Conservation (phyloP, 1,140 invertebrate species). For the Nixonia krombeini region DNA sequence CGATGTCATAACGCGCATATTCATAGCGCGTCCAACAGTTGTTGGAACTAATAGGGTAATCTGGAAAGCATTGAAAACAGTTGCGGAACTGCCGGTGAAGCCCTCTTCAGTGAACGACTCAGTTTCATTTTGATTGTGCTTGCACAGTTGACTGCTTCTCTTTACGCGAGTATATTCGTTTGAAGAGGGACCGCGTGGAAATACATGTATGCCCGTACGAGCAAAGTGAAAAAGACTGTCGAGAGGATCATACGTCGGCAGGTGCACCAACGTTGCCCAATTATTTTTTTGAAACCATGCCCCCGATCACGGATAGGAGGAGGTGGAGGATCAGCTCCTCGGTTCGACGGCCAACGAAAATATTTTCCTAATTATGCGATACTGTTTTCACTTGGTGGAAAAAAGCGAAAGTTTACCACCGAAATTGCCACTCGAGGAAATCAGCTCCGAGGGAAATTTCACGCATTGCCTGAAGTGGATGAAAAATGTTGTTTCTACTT, state of each 20-base stretch:
- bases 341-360: background rate
- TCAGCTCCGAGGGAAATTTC: too few species aligned
- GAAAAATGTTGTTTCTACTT: too few species aligned
- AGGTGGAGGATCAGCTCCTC: too few species aligned
- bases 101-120: constrained; percentile 12
- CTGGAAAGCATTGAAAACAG: constrained; percentile 18
- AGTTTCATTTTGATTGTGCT: constrained; percentile 24
- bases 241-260: constrained; percentile 8
- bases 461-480: too few species aligned
- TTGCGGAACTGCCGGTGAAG: constrained; percentile 2
- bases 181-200: constrained; percentile 11
- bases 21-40: constrained; percentile 28
- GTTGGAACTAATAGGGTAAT: constrained; percentile 12
- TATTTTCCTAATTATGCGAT: background rate
- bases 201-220: constrained; percentile 11
- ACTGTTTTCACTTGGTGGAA: background rate
- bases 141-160: constrained; percentile 14
- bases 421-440: too few species aligned
- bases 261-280: too few species aligned
- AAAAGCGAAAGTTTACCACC: background rate
- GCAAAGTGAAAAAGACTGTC: constrained; percentile 1
- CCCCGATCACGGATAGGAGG: too few species aligned
- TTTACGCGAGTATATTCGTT: constrained; percentile 20
- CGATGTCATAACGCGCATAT: constrained; percentile 11
- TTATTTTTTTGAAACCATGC: background rate